A percentile compares a stretch with the other conserved stretches of the same genome.
These are phyloP conservation scores for Colletes latitarsis DNA, from an alignment of 1,140 invertebrate species.

Conservation along the genomic window DNA sequence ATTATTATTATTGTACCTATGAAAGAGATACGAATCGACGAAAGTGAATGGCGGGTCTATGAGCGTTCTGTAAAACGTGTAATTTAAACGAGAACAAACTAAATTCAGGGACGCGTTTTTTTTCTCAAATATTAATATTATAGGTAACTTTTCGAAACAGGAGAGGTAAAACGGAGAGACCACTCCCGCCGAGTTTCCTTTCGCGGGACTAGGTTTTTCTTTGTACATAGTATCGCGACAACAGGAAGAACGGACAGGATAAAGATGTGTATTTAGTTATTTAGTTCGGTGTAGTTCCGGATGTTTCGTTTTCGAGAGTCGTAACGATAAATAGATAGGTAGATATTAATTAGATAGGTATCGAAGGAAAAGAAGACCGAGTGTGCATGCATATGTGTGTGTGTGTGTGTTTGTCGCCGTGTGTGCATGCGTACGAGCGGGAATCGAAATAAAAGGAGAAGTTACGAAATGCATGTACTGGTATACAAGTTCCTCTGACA, in stretches of 20 bases:
- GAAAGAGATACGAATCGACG: not conserved
- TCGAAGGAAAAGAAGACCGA: conserved; percentile 10
- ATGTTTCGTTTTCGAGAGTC: conserved; percentile 32
- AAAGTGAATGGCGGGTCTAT: not conserved
- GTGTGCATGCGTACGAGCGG: conserved; percentile 15
- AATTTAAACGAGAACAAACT: conserved; percentile 40
- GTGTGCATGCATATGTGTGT: conserved; percentile 27
- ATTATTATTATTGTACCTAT: conserved; percentile 27
- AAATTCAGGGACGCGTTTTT: conserved; percentile 44
- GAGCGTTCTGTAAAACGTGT: conserved; percentile 10
- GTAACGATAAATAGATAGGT: conserved; percentile 16
- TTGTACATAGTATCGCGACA: conserved; percentile 5
- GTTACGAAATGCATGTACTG: conserved; percentile 72
- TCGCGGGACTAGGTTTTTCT: not conserved
- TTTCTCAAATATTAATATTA: conserved; percentile 8
- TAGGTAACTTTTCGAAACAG: not conserved
- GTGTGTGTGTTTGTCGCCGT: conserved; percentile 19
- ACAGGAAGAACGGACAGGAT: not conserved
- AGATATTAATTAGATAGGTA: conserved; percentile 38
- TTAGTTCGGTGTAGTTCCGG: conserved; percentile 29
- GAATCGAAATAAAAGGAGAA: conserved; percentile 48
- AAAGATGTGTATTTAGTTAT: conserved; percentile 28
- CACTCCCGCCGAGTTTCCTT: not conserved
- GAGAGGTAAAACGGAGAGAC: not conserved
- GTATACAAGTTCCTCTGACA: conserved; percentile 80